Percentiles rank a stretch among this genome's conserved stretches.
Conservation (phyloP, 2,113 vertebrate species). For the Myodes glareolus region DNA sequence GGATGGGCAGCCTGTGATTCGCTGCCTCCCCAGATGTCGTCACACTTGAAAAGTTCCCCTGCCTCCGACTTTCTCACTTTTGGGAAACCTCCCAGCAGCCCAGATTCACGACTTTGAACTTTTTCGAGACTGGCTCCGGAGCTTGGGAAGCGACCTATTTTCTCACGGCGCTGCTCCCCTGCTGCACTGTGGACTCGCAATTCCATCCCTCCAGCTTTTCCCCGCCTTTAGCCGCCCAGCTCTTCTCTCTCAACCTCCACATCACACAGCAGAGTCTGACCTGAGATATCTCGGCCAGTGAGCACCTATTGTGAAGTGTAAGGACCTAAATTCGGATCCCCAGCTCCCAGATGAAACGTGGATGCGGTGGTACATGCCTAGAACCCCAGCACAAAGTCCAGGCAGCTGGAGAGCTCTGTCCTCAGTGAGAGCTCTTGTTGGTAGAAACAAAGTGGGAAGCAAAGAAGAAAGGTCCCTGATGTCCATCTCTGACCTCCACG, state of each 20-base stretch:
- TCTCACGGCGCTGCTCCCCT: background rate
- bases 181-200: background rate
- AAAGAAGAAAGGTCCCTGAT: background rate
- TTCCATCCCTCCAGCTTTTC: background rate
- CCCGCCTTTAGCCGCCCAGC: rapidly evolving
- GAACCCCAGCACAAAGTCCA: background rate
- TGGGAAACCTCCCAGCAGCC: background rate
- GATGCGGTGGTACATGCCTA: background rate
- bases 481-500: background rate
- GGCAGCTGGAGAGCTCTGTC: background rate
- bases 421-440: background rate
- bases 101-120: constrained; percentile 22
- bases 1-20: background rate
- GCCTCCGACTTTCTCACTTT: background rate
- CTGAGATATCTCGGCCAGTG: background rate
- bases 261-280: background rate
- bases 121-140: background rate
- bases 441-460: background rate
- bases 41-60: background rate
- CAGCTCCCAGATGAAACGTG: too few relatives aligned
- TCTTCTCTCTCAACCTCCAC: background rate
- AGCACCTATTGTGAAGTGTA: background rate
- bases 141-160: background rate
- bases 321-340: background rate
- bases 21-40: rapidly evolving